These are phyloP conservation scores for Lycaena phlaeas DNA, from an alignment of 2,888 invertebrate genomes.

Conservation along the genomic window DNA sequence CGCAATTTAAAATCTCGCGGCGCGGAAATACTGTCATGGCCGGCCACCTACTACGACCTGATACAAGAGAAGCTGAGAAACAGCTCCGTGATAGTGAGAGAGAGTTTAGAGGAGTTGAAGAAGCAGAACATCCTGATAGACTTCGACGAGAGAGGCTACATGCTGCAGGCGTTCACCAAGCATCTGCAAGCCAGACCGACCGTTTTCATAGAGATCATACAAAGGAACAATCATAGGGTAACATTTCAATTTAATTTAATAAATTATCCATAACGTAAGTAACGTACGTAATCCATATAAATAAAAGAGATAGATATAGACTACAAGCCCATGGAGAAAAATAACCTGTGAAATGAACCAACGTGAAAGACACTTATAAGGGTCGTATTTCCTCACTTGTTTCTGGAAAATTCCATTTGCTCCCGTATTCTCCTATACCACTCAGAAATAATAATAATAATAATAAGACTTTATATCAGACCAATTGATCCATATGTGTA, in stretches of 20 bases:
- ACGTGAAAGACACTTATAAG: no score
- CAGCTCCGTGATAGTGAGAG: slow-evolving; percentile 80
- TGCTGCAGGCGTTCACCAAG: slow-evolving; percentile 96
- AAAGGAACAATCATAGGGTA: slow-evolving; percentile 92
- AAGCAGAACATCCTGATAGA: slow-evolving; percentile 93
- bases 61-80: slow-evolving; percentile 81
- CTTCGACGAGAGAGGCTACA: slow-evolving; percentile 96
- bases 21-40: slow-evolving; percentile 89
- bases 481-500: no score
- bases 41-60: slow-evolving; percentile 89
- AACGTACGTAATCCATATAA: no score
- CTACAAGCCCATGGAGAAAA: no score
- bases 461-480: no score
- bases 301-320: no score
- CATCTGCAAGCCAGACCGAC: slow-evolving; percentile 97
- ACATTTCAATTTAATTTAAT: slow-evolving; percentile 39
- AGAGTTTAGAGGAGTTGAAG: slow-evolving; percentile 86
- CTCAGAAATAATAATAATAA: no score
- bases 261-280: no score
- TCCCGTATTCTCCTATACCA: no score
- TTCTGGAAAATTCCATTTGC: no score
- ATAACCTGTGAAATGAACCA: no score
- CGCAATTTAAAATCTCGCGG: slow-evolving; percentile 84
- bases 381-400: no score
- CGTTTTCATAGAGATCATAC: slow-evolving; percentile 95